These are phyloP conservation scores for Drosophila albomicans DNA, from an alignment of 1,140 invertebrate species.

Conservation along the genomic window DNA sequence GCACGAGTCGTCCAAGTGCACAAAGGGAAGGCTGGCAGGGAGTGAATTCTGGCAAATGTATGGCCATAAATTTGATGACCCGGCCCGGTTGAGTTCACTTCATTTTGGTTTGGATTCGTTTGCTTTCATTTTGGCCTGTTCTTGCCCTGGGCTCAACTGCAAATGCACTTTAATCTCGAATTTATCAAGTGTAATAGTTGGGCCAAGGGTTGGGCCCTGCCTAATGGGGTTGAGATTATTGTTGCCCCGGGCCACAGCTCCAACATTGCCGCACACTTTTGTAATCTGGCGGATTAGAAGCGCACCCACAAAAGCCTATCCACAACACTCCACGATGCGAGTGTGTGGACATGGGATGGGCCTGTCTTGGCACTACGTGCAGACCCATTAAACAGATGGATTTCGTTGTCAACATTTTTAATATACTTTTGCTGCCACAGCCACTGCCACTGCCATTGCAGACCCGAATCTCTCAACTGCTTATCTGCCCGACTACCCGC, in stretches of 20 bases:
- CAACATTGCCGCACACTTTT: constrained; percentile 54
- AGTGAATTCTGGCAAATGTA: constrained; percentile 70
- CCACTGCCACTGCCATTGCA: constrained; percentile 5
- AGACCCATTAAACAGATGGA: constrained; percentile 80
- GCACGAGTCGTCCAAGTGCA: constrained; percentile 38
- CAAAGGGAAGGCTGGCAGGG: constrained; percentile 8
- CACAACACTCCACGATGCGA: constrained; percentile 12
- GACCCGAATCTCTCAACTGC: constrained; percentile 19
- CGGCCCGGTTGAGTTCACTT: constrained; percentile 1
- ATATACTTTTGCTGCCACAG: constrained; percentile 51
- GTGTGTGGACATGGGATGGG: constrained; percentile 36
- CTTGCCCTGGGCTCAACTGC: constrained; percentile 59
- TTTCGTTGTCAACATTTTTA: constrained; percentile 73
- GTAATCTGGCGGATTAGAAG: constrained; percentile 75
- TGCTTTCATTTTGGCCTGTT: constrained; percentile 32
- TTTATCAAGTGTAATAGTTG: constrained; percentile 83
- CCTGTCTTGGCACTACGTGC: constrained; percentile 34
- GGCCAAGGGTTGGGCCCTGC: constrained; percentile 29
- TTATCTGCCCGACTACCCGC: constrained; percentile 12
- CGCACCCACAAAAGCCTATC: constrained; percentile 25
- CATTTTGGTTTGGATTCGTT: constrained; percentile 3
- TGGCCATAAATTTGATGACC: constrained; percentile 78
- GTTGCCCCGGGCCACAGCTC: constrained; percentile 38
- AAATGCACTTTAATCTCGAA: constrained; percentile 84
- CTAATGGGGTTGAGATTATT: constrained; percentile 44